Percentiles rank a stretch among this genome's conserved stretches.
Conservation (phyloP, 2,797 vertebrate genomes). For the Anguilla anguilla region DNA sequence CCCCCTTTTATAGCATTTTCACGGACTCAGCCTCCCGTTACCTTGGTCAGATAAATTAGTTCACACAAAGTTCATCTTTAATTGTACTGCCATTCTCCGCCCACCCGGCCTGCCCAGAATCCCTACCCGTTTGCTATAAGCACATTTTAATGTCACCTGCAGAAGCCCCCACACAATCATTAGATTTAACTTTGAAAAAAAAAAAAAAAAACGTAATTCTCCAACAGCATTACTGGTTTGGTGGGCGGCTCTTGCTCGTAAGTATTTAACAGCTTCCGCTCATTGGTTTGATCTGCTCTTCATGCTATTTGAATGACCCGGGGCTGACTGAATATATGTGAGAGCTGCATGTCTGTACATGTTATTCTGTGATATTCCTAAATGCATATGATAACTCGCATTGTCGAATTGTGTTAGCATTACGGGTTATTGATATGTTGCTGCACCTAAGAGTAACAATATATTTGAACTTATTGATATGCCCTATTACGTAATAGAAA, state of each 20-base stretch:
- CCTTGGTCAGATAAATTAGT: constrained; percentile 97
- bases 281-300: constrained; percentile 57
- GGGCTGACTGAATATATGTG: constrained; percentile 52
- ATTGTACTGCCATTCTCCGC: constrained; percentile 84
- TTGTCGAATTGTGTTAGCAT: neutral
- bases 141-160: constrained; percentile 78
- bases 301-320: constrained; percentile 52
- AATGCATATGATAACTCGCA: neutral
- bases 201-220: constrained; percentile 57
- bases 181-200: constrained; percentile 77
- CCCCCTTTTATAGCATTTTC: constrained; percentile 78
- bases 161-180: constrained; percentile 71
- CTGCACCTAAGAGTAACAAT: neutral
- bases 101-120: constrained; percentile 72
- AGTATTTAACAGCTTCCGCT: constrained; percentile 63
- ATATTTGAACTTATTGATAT: too few species aligned
- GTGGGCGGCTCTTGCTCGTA: constrained; percentile 64
- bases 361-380: too few species aligned
- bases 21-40: constrained; percentile 70
- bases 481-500: too few species aligned
- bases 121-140: constrained; percentile 85
- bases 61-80: constrained; percentile 99
- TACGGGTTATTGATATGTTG: neutral
- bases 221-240: constrained; percentile 66
- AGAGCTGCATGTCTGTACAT: too few species aligned